These are phyloP conservation scores for Eupleurogrammus muticus DNA, from an alignment of 2,797 vertebrate genomes.

Conservation along the genomic window DNA sequence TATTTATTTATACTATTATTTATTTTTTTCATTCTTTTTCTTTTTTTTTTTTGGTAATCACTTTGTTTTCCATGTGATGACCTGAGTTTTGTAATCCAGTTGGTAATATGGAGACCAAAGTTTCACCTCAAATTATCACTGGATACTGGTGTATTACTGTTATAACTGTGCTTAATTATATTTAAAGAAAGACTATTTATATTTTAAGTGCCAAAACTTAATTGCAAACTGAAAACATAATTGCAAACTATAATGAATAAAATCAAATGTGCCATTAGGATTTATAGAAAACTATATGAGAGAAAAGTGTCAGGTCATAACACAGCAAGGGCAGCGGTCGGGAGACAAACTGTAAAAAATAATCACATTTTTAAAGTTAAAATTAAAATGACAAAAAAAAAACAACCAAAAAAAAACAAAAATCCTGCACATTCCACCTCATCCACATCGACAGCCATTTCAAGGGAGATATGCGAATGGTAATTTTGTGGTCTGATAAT, in stretches of 20 bases:
- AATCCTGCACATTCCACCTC: conserved; percentile 73
- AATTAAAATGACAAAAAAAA: conserved; percentile 50
- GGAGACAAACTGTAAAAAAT: conserved; percentile 25
- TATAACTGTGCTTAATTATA: conserved; percentile 76
- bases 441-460: conserved; percentile 74
- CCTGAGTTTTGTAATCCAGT: conserved; percentile 76
- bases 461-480: conserved; percentile 56
- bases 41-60: conserved; percentile 47
- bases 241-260: conserved; percentile 70
- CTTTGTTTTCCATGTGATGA: conserved; percentile 63
- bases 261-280: conserved; percentile 77
- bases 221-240: conserved; percentile 77
- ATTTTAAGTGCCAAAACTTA: conserved; percentile 87
- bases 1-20: conserved; percentile 72
- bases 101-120: conserved; percentile 79
- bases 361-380: conserved; percentile 46
- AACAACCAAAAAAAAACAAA: not conserved
- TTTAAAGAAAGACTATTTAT: conserved; percentile 73
- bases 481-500: conserved; percentile 65
- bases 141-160: conserved; percentile 73
- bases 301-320: conserved; percentile 41
- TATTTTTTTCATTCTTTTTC: conserved; percentile 65
- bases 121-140: conserved; percentile 75
- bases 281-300: conserved; percentile 64
- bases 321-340: not conserved